Percentiles rank a stretch among this genome's conserved stretches.
Evolutionary conservation across 1,140 invertebrate species (phyloP).

Genomic region (Atta colombica): DNA sequence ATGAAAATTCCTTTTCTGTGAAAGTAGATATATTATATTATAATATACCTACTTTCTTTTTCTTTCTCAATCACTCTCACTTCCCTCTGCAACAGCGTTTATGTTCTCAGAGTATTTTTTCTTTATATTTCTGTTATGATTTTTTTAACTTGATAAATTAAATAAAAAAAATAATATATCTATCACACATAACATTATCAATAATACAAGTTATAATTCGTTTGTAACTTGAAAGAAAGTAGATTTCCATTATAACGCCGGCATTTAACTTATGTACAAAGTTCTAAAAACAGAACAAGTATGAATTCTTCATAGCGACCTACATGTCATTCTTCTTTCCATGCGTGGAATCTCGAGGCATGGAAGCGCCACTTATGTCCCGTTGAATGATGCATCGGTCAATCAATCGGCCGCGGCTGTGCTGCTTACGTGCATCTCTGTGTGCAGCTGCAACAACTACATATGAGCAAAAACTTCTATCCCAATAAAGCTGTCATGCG

Average conservation of each 20-base stretch:
- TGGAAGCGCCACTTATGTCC: slow-evolving; percentile 64
- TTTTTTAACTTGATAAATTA: neutral
- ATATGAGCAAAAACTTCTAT: slow-evolving; percentile 5
- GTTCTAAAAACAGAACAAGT: slow-evolving; percentile 65
- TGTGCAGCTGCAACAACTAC: slow-evolving; percentile 11
- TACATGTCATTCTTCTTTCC: slow-evolving; percentile 58
- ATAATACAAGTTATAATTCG: neutral
- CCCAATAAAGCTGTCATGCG: slow-evolving; percentile 30
- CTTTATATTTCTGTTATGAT: neutral
- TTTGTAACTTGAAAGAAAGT: slow-evolving; percentile 42
- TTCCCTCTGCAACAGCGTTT: neutral
- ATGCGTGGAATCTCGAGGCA: slow-evolving; percentile 47
- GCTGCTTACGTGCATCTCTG: neutral
- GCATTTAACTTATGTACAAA: slow-evolving; percentile 65
- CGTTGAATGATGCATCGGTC: slow-evolving; percentile 72
- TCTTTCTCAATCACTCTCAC: too few species aligned
- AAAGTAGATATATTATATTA: too few species aligned
- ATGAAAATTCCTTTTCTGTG: too few species aligned
- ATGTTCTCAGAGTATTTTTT: neutral
- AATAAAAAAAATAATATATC: neutral
- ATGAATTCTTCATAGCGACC: slow-evolving; percentile 71
- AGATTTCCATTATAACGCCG: slow-evolving; percentile 58
- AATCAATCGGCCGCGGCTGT: slow-evolving; percentile 61
- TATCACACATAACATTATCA: neutral
- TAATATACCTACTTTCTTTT: too few species aligned